phyloP scores from a whole-genome alignment of 2,113 vertebrate genomes.

The Rhadina sibilatrix region DNA sequence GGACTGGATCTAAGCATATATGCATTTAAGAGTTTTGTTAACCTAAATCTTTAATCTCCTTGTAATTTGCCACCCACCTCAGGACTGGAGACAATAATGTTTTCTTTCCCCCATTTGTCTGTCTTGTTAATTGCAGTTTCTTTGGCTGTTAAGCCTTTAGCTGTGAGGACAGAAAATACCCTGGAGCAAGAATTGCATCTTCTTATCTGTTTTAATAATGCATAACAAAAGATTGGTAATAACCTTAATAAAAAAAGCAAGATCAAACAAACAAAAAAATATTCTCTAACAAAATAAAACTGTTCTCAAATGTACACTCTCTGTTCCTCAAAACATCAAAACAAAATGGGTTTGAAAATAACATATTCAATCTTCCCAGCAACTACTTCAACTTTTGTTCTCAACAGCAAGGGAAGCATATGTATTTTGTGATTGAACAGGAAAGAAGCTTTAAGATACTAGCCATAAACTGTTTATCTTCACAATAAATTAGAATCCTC shows the following conservation, averaged over 20 bases:
- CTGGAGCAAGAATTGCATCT: not conserved
- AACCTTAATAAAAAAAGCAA: not conserved
- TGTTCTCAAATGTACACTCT: not conserved
- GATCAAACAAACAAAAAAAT: constrained; percentile 29
- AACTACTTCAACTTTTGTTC: not conserved
- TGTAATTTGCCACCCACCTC: not conserved
- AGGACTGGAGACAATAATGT: not conserved
- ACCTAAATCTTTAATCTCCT: not conserved
- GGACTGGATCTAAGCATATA: not conserved
- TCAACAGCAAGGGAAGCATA: not conserved
- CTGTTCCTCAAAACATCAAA: not conserved
- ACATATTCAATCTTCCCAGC: not conserved
- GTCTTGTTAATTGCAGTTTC: not conserved
- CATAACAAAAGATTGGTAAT: not conserved
- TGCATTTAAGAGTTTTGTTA: not conserved
- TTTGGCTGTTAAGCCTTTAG: not conserved
- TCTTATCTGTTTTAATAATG: constrained; percentile 28
- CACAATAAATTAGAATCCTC: not conserved
- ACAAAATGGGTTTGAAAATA: not conserved
- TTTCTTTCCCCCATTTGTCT: not conserved
- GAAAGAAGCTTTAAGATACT: not conserved
- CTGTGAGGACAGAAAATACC: not conserved
- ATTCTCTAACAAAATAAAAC: not conserved
- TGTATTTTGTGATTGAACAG: not conserved
- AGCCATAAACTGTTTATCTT: not conserved